These are phyloP conservation scores for Enteromius anoplus DNA, from an alignment of 2,797 vertebrate genomes.

Conservation along the genomic window DNA sequence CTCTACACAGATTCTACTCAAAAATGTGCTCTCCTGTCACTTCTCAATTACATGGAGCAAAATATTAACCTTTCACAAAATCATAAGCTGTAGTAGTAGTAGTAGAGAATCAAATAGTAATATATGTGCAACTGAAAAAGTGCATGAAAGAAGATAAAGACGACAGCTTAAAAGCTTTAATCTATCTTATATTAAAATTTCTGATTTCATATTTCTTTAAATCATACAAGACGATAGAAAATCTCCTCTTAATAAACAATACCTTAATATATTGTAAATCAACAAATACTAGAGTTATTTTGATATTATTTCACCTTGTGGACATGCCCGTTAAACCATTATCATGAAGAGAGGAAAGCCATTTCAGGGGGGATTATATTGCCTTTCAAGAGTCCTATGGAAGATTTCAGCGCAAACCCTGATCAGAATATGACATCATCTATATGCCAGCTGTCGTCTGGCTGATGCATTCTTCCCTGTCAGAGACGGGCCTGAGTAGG, in stretches of 20 bases:
- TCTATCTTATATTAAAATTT: neutral
- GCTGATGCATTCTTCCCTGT: slow-evolving; percentile 30
- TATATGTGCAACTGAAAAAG: neutral
- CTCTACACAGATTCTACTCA: neutral
- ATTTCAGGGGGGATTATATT: neutral
- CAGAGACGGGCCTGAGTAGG: slow-evolving; percentile 18
- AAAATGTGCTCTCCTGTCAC: neutral
- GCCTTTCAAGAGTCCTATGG: neutral
- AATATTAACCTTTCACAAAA: neutral
- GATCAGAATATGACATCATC: slow-evolving; percentile 35
- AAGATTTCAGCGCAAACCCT: neutral
- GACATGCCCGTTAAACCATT: neutral
- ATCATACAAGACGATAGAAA: neutral
- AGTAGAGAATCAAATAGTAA: neutral
- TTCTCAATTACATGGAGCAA: neutral
- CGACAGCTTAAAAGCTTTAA: neutral
- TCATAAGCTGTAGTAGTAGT: neutral
- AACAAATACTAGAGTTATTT: neutral
- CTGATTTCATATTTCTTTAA: neutral
- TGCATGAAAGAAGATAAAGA: neutral
- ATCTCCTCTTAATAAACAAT: neutral
- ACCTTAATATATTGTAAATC: too few species aligned
- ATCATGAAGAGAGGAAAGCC: neutral
- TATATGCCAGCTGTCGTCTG: slow-evolving; percentile 32
- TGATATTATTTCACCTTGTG: neutral